These are phyloP conservation scores for Nomada lathburiana DNA, from an alignment of 2,888 invertebrate species.

Conservation along the genomic window DNA sequence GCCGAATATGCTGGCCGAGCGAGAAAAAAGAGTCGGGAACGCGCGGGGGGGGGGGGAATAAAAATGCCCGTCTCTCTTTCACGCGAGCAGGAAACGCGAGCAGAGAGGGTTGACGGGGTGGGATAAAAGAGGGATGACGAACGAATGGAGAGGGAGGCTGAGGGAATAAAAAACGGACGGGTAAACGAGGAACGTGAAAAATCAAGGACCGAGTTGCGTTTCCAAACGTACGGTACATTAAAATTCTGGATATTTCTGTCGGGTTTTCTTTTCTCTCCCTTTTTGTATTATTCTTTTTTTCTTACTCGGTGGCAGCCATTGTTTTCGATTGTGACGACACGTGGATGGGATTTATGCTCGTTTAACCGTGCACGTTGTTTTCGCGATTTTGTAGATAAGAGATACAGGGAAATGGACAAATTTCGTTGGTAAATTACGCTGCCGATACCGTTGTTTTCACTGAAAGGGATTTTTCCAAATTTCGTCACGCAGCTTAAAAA, in stretches of 20 bases:
- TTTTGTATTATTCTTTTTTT: not conserved
- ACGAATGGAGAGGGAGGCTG: not conserved
- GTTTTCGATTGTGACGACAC: conserved; percentile 32
- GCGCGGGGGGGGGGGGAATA: conserved; percentile 64
- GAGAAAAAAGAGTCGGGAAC: conserved; percentile 56
- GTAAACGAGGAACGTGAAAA: conserved; percentile 68
- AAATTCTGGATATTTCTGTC: conserved; percentile 45
- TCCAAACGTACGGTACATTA: conserved; percentile 65
- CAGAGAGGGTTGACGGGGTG: conserved; percentile 21
- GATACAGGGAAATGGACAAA: not conserved
- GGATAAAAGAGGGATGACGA: conserved; percentile 6
- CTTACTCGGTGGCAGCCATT: conserved; percentile 17
- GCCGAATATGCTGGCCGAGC: conserved; percentile 78
- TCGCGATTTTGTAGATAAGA: not conserved
- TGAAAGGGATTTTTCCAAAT: too few species aligned
- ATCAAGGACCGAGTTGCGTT: conserved; percentile 64
- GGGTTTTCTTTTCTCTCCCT: not conserved
- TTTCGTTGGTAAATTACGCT: not conserved
- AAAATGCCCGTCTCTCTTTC: conserved; percentile 68
- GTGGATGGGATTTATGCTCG: conserved; percentile 19
- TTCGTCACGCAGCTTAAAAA: too few species aligned
- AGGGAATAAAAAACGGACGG: conserved; percentile 56
- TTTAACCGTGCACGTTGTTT: conserved; percentile 1
- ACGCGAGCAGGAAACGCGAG: conserved; percentile 29
- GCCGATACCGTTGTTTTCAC: not conserved